Conservation (phyloP, 2,113 vertebrate species). For the Sander vitreus region DNA sequence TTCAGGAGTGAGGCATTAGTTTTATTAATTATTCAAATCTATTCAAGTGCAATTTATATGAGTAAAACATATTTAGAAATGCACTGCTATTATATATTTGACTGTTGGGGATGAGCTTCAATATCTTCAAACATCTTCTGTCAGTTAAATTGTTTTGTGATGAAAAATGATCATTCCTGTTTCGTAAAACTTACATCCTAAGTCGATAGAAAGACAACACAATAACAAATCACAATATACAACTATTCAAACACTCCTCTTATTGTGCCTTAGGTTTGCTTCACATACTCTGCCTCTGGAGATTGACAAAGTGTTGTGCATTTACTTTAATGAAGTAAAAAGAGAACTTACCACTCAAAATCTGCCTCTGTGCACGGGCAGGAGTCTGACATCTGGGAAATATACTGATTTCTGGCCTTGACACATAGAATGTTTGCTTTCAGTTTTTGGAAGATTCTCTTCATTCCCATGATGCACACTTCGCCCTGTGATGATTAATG, state of each 20-base stretch:
- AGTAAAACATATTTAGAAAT: background rate
- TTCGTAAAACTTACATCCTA: background rate
- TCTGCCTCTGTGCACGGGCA: slow-evolving; percentile 94
- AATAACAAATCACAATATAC: slow-evolving; percentile 43
- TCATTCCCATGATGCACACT: slow-evolving; percentile 96
- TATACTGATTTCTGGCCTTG: slow-evolving; percentile 90
- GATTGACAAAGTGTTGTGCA: slow-evolving; percentile 62
- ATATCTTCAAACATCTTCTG: background rate
- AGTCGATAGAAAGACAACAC: slow-evolving; percentile 11
- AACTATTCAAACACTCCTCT: slow-evolving; percentile 25
- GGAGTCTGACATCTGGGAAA: slow-evolving; percentile 91
- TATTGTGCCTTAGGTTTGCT: slow-evolving; percentile 47
- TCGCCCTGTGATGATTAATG: slow-evolving; percentile 88
- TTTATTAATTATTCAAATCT: slow-evolving; percentile 19
- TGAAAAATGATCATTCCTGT: slow-evolving; percentile 2
- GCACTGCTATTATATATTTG: background rate
- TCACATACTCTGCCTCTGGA: slow-evolving; percentile 61
- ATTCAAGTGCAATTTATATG: background rate
- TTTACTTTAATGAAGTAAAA: slow-evolving; percentile 75
- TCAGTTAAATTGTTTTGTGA: background rate
- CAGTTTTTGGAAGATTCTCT: slow-evolving; percentile 92
- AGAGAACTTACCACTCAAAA: slow-evolving; percentile 92
- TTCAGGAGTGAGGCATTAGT: background rate
- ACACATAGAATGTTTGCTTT: slow-evolving; percentile 91
- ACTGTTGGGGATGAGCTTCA: background rate